Evolutionary conservation across 1,140 invertebrate genomes (phyloP), one percentile per base, ranked within the genome.

Genomic region (Zaprionus inermis): DNA sequence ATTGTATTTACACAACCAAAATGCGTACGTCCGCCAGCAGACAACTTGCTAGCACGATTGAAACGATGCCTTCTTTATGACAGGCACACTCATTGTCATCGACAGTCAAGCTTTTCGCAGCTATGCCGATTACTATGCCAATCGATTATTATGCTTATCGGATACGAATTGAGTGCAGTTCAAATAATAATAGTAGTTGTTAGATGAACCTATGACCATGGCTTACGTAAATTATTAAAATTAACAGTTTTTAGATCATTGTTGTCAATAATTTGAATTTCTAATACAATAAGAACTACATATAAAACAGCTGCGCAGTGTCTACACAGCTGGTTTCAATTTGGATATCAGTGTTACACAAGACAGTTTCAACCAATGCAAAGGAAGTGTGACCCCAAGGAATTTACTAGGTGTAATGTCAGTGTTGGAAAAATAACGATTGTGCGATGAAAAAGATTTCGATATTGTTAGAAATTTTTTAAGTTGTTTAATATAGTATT

Each of bases 21-120:
- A 78, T 69, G 65, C 72, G 83, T 60, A 84, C 83, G 84, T 89
- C 83, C 72, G 84, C 84, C 73, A 65, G 84, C 84, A 89, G 84
- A 89, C 83, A 75, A 88, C 64, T 88, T 83, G 64, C 79, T 86
- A 73, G 76, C 64, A 88, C 80, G 84, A 84, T 79, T 88, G 56
- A 73, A 41, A 49, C n/a, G 57, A 16, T 41, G n/a, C 16, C 52
- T 56, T n/a, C 60, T 49, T 36, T 20, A 57, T 14, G 54, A 16
- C 41, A 11, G 44, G 22, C 41, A 41, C 11, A 51, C 34, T 18
- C 38, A 52, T 24, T 64, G 16, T 32, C 24, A 51, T 38, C 44
- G 69, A 57, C 55, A 38, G 38, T 6, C 46, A 22, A 65, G 60
- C 68, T 71, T 71, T 71, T 63, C 14, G 16, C 30, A 10, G 9